phyloP scores from a whole-genome alignment of 2,797 vertebrate species.

The Argentina silus region DNA sequence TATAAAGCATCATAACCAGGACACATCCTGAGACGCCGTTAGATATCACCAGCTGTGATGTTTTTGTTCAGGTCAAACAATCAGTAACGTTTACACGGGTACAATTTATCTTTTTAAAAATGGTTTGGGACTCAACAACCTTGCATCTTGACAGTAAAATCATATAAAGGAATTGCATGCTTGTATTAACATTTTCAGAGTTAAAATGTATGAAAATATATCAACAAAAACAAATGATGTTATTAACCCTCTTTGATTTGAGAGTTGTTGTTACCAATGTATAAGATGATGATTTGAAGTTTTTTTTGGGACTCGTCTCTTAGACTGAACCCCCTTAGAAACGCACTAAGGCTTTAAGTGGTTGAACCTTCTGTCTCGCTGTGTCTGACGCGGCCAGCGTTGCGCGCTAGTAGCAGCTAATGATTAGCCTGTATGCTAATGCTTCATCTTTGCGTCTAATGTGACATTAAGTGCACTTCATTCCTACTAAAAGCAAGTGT shows the following conservation, averaged over 20 bases:
- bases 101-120: background rate
- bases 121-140: conserved; percentile 12
- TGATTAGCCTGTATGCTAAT: background rate
- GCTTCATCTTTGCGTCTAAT: background rate
- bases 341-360: conserved; percentile 3
- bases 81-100: conserved; percentile 36
- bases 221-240: background rate
- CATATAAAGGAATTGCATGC: conserved; percentile 14
- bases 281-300: background rate
- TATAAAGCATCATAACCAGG: background rate
- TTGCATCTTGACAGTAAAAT: conserved; percentile 1
- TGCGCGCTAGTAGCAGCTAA: background rate
- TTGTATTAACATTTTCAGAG: conserved; percentile 2
- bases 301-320: background rate
- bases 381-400: background rate
- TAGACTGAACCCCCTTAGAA: background rate
- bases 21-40: background rate
- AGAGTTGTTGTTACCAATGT: background rate
- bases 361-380: background rate
- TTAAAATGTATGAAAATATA: conserved; percentile 18
- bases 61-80: conserved; percentile 17
- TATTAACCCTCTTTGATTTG: background rate
- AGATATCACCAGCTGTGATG: background rate
- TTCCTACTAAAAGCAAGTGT: conserved; percentile 6
- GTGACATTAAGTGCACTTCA: conserved; percentile 5